Conservation (phyloP, 2,113 vertebrate genomes). For the Pitta sordida region DNA sequence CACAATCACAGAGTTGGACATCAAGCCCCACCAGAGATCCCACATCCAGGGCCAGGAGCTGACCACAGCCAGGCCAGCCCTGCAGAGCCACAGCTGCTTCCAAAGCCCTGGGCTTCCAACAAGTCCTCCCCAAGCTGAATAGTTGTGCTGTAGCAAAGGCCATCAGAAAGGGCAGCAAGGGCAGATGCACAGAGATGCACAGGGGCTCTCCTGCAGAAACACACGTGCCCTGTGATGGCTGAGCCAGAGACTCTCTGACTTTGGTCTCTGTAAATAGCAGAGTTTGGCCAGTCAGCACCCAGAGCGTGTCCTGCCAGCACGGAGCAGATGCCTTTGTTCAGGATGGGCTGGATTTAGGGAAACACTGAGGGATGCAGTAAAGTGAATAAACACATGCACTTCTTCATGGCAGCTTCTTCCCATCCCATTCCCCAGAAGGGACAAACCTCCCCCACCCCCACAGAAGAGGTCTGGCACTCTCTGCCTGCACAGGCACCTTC, state of each 20-base stretch:
- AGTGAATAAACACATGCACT: neutral
- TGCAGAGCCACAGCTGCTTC: neutral
- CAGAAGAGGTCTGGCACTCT: neutral
- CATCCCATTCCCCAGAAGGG: neutral
- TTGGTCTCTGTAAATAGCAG: neutral
- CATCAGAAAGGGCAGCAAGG: neutral
- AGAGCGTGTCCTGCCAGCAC: neutral
- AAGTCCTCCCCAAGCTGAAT: fast-evolving
- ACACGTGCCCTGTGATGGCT: fast-evolving
- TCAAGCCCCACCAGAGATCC: neutral
- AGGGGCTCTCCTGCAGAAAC: neutral
- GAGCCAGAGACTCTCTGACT: neutral
- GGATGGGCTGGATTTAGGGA: neutral
- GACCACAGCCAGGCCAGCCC: fast-evolving
- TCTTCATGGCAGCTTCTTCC: neutral
- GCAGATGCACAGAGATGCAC: neutral
- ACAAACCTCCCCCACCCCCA: no score
- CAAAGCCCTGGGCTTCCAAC: neutral
- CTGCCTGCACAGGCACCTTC: neutral
- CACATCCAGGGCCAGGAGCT: fast-evolving
- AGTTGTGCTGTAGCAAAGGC: neutral
- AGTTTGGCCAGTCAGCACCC: neutral
- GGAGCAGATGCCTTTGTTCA: neutral
- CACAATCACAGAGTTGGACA: fast-evolving
- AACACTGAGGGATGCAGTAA: neutral